phyloP scores from a whole-genome alignment of 2,113 vertebrate species.

The Xiphophorus hellerii region DNA sequence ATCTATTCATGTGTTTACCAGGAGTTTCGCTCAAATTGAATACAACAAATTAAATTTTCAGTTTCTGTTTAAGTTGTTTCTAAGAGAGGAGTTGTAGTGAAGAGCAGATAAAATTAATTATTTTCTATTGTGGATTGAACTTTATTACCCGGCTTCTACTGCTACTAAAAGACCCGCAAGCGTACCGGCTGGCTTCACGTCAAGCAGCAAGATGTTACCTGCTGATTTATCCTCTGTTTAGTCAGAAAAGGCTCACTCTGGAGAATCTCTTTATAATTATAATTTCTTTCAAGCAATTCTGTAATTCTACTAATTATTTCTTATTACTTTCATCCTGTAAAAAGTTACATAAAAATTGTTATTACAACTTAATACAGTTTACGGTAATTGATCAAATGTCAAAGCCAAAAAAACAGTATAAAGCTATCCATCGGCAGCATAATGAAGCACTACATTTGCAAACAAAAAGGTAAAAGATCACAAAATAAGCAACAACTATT shows the following conservation, averaged over 20 bases:
- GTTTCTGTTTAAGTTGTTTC: background rate
- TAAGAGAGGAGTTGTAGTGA: background rate
- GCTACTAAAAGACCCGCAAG: background rate
- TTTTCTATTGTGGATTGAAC: background rate
- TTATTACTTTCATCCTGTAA: background rate
- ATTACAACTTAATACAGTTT: background rate
- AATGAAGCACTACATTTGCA: background rate
- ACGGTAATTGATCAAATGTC: background rate
- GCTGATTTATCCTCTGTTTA: background rate
- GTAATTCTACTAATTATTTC: background rate
- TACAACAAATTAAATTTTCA: background rate
- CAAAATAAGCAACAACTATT: no score
- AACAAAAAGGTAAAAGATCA: no score
- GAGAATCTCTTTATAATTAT: background rate
- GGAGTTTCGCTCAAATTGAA: background rate
- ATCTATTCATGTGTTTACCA: background rate
- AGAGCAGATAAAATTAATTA: background rate
- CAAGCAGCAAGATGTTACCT: background rate
- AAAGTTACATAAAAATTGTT: background rate
- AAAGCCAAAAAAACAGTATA: background rate
- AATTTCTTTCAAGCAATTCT: no score
- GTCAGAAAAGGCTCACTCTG: background rate
- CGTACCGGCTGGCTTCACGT: background rate
- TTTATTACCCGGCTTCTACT: background rate
- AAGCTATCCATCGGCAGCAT: background rate